A percentile compares a stretch with the other conserved stretches of the same genome.
Evolutionary conservation across 2,888 invertebrate genomes (phyloP).

Genomic region (Diarsia rubi): DNA sequence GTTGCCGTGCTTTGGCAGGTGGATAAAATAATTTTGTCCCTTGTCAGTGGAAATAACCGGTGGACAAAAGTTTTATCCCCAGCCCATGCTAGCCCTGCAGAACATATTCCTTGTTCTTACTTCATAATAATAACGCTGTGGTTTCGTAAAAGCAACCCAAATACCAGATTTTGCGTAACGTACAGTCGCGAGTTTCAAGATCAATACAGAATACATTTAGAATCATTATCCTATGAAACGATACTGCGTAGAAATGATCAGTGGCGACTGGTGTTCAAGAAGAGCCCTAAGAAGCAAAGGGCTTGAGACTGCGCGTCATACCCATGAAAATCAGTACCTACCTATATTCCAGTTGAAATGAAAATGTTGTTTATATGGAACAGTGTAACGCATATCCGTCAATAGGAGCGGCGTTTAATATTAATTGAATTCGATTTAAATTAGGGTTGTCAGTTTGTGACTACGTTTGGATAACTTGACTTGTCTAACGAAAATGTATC

Average conservation of each 20-base stretch:
- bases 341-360: not conserved
- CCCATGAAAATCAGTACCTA: not conserved
- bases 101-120: constrained; percentile 48
- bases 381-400: constrained; percentile 3
- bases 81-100: no score
- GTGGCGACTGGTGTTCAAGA: not conserved
- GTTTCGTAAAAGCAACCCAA: constrained; percentile 4
- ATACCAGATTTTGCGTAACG: not conserved
- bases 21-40: no score
- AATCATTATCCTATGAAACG: not conserved
- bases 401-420: constrained; percentile 8
- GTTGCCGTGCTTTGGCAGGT: no score
- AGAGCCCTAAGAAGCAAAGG: not conserved
- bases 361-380: not conserved
- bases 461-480: not conserved
- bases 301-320: not conserved
- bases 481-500: not conserved
- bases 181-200: not conserved
- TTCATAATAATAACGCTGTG: constrained; percentile 22
- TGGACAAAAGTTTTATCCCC: no score
- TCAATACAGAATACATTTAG: not conserved
- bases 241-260: not conserved
- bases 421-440: constrained; percentile 27
- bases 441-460: constrained; percentile 25
- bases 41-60: no score